phyloP scores from a whole-genome alignment of 1,140 invertebrate species.

The Apis mellifera region Amel_HAv3.1 CM009935.2:11468001-11468500 shows the following conservation, averaged over 20 bases:
- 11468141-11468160: background rate
- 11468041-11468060: background rate
- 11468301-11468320: background rate
- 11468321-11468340: background rate
- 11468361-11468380: background rate
- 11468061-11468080: background rate
- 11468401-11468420: background rate
- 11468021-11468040: background rate
- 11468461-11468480: too few species aligned
- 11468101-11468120: background rate
- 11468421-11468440: background rate
- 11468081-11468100: background rate
- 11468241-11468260: background rate
- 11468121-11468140: background rate
- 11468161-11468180: background rate
- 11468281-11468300: too few species aligned
- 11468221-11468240: background rate
- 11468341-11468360: background rate
- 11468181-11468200: background rate
- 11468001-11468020: background rate
- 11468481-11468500: too few species aligned
- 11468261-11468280: too few species aligned
- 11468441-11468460: too few species aligned
- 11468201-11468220: background rate
- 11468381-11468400: conserved; percentile 1